Evolutionary conservation across 2,797 vertebrate genomes (phyloP), one percentile per base, ranked within the genome.

Genomic region (Sebastes jordani): DNA sequence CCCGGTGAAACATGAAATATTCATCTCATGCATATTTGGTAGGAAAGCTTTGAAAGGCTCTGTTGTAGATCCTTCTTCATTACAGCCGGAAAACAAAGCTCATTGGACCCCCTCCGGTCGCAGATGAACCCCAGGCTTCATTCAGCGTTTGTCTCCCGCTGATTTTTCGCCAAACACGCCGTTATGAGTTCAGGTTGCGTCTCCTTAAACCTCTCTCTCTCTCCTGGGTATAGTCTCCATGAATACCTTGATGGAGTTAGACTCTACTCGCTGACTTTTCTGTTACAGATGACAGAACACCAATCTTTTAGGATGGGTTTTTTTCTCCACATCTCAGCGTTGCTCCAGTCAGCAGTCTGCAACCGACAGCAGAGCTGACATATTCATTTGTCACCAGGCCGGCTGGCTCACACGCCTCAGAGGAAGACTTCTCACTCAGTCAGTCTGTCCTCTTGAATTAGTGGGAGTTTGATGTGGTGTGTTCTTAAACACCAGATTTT

Each of bases 1-100:
- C 79, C 82, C 49, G 60, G 27, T 46, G 77, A 18, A 72, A 82
- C 70, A 90, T 90, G 80, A 92, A 88, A 91, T 89, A 91, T 91
- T 93, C 81, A 92, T 91, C 78, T 84, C 86, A 86, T 63, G 85
- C 83, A 86, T 89, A 88, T 85, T 84, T 85, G 7, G 76, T 38
- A 58, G 34, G 59, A 74, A 78, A 52, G 32, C 60, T 85, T 65
- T 67, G 76, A 79, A 74, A 73, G 84, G 66, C 65, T 74, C 58
- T 46, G 36, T 55, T 77, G 66, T 60, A 42, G 59, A 76, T 76
- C 81, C 74, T 52, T 62, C 66, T 29, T 82, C 77, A 82, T 88
- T 78, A 86, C 59, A 59, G 78, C 38, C 2, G 3, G 32, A 74
- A 85, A 86, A 88, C 77, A 78, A 84, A 80, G 59, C 46, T 59